Evolutionary conservation across 2,888 invertebrate species (phyloP).

Genomic region (Morinoia aosen): DNA sequence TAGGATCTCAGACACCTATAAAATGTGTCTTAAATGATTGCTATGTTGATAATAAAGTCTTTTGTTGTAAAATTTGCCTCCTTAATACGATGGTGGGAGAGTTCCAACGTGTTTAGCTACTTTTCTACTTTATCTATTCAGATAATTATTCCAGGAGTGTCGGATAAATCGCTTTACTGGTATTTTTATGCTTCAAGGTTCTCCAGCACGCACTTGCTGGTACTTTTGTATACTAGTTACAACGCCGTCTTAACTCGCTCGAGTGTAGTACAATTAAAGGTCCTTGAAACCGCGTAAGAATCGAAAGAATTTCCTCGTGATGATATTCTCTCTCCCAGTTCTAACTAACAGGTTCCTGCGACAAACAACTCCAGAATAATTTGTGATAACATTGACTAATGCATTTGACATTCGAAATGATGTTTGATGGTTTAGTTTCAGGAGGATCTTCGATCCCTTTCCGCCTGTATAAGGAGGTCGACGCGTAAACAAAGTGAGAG

Average conservation of each 20-base stretch:
- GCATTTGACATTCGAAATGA: slow-evolving; percentile 20
- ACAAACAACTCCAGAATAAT: slow-evolving; percentile 33
- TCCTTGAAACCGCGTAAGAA: background rate
- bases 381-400: slow-evolving; percentile 22
- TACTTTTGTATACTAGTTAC: background rate
- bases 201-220: background rate
- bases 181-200: background rate
- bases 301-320: background rate
- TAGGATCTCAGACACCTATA: background rate
- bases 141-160: background rate
- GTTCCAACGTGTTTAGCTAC: background rate
- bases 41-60: background rate
- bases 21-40: slow-evolving; percentile 5
- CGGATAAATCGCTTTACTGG: background rate
- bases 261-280: background rate
- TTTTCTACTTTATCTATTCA: background rate
- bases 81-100: background rate
- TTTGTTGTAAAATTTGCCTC: background rate
- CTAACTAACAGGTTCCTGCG: background rate
- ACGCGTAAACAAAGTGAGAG: slow-evolving; percentile 23
- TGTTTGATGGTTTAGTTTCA: slow-evolving; percentile 28
- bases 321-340: background rate
- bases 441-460: slow-evolving; percentile 50
- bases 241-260: background rate
- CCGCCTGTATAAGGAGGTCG: slow-evolving; percentile 19